Conservation (phyloP, 2,113 vertebrate genomes). For the Arothron firmamentum region DNA sequence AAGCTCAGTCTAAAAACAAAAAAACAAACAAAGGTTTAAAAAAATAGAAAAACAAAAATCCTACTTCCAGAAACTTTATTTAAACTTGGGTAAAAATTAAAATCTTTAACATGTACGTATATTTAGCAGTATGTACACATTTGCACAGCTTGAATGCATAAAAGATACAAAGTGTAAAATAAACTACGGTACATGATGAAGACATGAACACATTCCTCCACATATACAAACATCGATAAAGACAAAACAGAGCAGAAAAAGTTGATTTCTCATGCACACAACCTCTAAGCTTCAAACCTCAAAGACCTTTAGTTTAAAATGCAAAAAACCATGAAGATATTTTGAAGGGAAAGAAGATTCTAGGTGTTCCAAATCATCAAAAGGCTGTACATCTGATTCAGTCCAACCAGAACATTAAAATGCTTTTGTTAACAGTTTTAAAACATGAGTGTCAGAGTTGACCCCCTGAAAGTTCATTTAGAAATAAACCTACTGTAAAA, state of each 20-base stretch:
- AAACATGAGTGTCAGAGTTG: neutral
- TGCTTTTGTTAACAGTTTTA: conserved; percentile 7
- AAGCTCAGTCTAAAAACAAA: no score
- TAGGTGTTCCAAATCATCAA: neutral
- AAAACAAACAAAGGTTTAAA: no score
- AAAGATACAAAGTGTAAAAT: conserved; percentile 24
- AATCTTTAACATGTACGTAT: conserved; percentile 47
- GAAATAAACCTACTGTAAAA: conserved; percentile 13
- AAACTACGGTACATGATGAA: conserved; percentile 48
- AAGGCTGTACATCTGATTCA: neutral
- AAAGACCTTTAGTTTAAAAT: neutral
- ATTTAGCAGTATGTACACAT: conserved; percentile 58
- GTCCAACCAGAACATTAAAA: conserved; percentile 8
- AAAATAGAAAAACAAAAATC: neutral
- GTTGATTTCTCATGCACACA: conserved; percentile 3
- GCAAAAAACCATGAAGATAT: neutral
- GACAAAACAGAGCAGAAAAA: conserved; percentile 18
- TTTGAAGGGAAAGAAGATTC: neutral
- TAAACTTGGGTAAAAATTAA: conserved; percentile 36
- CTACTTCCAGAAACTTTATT: conserved; percentile 61
- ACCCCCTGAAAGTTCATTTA: neutral
- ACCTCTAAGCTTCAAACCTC: neutral
- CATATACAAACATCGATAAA: conserved; percentile 30
- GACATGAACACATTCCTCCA: conserved; percentile 36
- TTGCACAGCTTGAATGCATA: conserved; percentile 39